Base-by-base conservation (phyloP, 2,113 vertebrate species). In the Sardina pilchardus region DNA sequence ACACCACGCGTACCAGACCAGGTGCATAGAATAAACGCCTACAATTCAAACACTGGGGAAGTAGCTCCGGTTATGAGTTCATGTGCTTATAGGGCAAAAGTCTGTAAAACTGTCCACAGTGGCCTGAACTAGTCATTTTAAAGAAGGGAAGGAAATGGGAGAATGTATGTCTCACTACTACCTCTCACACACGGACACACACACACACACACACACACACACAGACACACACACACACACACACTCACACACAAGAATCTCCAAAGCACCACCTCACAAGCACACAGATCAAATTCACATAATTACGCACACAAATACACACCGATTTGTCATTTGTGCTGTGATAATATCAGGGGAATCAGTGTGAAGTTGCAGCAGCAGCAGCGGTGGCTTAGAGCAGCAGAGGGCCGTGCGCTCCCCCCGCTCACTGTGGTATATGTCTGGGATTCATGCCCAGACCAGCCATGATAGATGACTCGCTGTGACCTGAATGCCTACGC, bases 401-500 rank as follows among this genome's bases (percentile, higher is more conserved):
- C 53, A 5, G 21, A 59, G 53, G 3, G 6, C 53, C 7, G n/a
- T n/a, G 53, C 6, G 19, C 53, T 59, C 53, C 53, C 50, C 53
- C 14, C 63, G 2, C n/a, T 30, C 63, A 3, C 63, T 71, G 63
- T 34, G n/a, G 2, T 14, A 14, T 34, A 34, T 4, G 14, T 71
- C 26, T 71, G 63, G 9, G 30, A 34, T 10, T 71, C 63, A 34
- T 34, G 63, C 63, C 63, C 26, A 12, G n/a, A 12, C 63, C 63
- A 30, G 63, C 63, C n/a, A 16, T 14, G 63, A 71, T 34, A 71
- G 63, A 71, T 30, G 24, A 71, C 63, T 71, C 30, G 63, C 63
- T 71, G 63, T 71, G 63, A 71, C 63, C 63, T 71, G 63, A 71
- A 71, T 71, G 63, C 63, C 63, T 71, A 71, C 63, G 63, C 63